phyloP scores from a whole-genome alignment of 2,797 vertebrate genomes.

The Onychomys leucogaster region DNA sequence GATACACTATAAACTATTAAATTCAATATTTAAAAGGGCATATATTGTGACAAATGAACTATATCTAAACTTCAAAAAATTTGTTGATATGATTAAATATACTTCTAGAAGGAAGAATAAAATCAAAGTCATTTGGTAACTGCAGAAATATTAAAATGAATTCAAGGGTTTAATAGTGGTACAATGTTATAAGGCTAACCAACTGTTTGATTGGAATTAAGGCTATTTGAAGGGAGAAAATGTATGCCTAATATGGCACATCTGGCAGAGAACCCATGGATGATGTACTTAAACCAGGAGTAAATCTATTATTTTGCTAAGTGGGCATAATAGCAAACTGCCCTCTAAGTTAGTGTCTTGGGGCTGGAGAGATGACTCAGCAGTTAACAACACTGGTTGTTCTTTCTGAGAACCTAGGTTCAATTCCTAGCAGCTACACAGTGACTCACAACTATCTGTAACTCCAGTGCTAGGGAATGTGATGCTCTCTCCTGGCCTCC shows the following conservation, averaged over 20 bases:
- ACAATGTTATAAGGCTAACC: too few species aligned
- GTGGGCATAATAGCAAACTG: neutral
- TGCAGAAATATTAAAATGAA: neutral
- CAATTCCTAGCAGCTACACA: neutral
- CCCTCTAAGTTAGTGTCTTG: neutral
- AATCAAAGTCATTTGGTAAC: neutral
- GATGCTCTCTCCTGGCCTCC: neutral
- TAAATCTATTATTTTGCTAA: neutral
- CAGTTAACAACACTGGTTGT: neutral
- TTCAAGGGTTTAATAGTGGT: neutral
- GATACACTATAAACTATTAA: neutral
- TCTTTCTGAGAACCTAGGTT: neutral
- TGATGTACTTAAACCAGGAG: neutral
- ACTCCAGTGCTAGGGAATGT: neutral
- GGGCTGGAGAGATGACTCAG: neutral
- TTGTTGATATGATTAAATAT: neutral
- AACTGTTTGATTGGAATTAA: neutral
- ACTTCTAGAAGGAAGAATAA: neutral
- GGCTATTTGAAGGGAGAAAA: neutral
- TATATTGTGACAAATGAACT: neutral
- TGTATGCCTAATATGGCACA: neutral
- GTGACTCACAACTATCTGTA: neutral
- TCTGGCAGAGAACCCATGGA: neutral
- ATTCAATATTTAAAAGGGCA: neutral
- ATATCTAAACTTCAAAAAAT: neutral